Percentiles rank a stretch among this genome's conserved stretches.
Conservation (phyloP, 2,888 invertebrate species). For the Leistus spinibarbis region DNA sequence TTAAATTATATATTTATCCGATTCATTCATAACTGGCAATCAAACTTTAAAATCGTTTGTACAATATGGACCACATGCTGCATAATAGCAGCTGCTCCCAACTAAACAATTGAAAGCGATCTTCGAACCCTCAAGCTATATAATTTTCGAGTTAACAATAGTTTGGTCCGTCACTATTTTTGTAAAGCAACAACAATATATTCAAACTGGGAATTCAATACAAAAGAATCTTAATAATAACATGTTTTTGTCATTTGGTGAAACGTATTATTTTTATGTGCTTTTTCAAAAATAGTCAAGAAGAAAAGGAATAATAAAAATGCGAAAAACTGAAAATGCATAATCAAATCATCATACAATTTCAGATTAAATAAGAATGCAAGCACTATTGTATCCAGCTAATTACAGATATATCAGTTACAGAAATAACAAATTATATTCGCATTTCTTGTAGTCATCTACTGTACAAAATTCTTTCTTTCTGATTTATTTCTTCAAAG, state of each 20-base stretch:
- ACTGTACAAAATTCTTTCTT: too few relatives aligned
- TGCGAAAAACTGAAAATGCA: neutral
- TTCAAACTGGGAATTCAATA: neutral
- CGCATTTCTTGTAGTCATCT: too few relatives aligned
- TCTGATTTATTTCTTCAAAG: too few relatives aligned
- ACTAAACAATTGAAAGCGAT: neutral
- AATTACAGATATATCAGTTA: too few relatives aligned
- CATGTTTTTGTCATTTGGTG: neutral
- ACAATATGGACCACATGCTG: neutral
- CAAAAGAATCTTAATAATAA: neutral
- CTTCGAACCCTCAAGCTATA: neutral
- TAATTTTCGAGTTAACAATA: neutral
- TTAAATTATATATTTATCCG: neutral
- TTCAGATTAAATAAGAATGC: neutral
- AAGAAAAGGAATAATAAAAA: neutral
- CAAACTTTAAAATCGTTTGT: neutral
- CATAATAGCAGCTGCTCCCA: neutral
- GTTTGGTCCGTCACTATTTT: neutral
- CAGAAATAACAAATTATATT: too few relatives aligned
- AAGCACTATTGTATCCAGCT: too few relatives aligned
- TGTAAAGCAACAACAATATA: neutral
- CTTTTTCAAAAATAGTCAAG: neutral
- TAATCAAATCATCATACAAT: neutral
- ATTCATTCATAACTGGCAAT: neutral
- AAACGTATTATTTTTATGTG: neutral